Percentiles rank a stretch among this genome's conserved stretches.
Conservation (phyloP, 2,797 vertebrate species). For the Danio tinwini region DNA sequence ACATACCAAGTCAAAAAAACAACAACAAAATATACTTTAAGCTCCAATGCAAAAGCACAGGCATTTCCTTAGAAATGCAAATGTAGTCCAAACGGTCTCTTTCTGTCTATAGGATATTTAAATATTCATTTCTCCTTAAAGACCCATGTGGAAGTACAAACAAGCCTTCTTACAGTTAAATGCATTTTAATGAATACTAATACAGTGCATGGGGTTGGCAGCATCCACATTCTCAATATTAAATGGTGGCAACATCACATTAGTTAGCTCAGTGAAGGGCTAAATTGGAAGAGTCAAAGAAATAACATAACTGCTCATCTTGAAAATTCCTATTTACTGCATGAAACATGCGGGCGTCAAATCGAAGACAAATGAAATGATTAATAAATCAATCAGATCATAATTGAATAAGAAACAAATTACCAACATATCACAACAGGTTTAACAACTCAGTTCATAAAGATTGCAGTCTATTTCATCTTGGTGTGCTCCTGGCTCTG, state of each 20-base stretch:
- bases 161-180: background rate
- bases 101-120: background rate
- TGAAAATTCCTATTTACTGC: conserved; percentile 32
- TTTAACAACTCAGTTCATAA: conserved; percentile 3
- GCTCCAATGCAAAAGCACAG: background rate
- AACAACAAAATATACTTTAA: background rate
- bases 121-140: background rate
- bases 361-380: background rate
- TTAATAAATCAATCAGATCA: conserved; percentile 1
- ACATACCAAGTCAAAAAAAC: background rate
- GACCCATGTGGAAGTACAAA: background rate
- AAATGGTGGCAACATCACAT: conserved; percentile 32
- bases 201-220: background rate
- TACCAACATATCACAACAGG: background rate
- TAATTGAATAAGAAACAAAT: conserved; percentile 6
- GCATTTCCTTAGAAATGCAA: background rate
- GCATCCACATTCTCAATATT: conserved; percentile 22
- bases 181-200: conserved; percentile 27
- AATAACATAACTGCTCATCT: conserved; percentile 27
- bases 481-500: conserved; percentile 17
- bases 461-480: conserved; percentile 3
- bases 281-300: conserved; percentile 47
- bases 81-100: background rate
- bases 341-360: background rate
- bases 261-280: conserved; percentile 49